A percentile compares a stretch with the other conserved stretches of the same genome.
Evolutionary conservation across 2,888 invertebrate genomes (phyloP).

Genomic region (Dicranocentrus wangi): DNA sequence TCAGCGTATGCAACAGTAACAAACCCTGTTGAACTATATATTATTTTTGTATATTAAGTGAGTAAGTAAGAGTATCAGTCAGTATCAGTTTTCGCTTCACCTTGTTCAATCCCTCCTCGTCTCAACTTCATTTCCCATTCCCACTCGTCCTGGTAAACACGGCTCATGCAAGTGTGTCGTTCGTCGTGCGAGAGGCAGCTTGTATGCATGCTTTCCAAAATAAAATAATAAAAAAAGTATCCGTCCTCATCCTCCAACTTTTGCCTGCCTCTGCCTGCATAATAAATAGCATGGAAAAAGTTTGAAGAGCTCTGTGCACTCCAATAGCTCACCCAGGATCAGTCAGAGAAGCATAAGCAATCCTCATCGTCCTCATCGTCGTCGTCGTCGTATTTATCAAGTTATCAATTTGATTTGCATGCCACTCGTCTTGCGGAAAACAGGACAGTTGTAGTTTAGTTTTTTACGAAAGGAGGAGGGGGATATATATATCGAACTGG

Average conservation of each 20-base stretch:
- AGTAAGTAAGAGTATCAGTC: no score
- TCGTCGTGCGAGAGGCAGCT: background rate
- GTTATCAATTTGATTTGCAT: no score
- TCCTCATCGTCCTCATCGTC: no score
- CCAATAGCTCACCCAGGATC: background rate
- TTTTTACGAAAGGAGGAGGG: no score
- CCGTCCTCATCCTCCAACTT: background rate
- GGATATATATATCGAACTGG: no score
- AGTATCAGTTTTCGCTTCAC: constrained; percentile 22
- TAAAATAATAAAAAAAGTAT: background rate
- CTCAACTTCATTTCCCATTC: constrained; percentile 46
- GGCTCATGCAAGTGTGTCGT: background rate
- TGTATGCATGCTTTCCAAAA: background rate
- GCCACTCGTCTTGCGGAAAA: no score
- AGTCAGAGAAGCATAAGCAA: background rate
- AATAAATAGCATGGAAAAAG: background rate
- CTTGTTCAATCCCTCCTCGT: background rate
- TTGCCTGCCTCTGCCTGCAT: background rate
- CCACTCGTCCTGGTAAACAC: constrained; percentile 34
- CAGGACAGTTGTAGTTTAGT: no score
- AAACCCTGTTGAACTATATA: constrained; percentile 13
- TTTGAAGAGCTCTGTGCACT: no score
- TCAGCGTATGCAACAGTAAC: background rate
- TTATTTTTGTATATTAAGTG: background rate
- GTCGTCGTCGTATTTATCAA: no score